phyloP scores from a whole-genome alignment of 2,888 invertebrate genomes.

The Lepidocyrtoides sp. region DNA sequence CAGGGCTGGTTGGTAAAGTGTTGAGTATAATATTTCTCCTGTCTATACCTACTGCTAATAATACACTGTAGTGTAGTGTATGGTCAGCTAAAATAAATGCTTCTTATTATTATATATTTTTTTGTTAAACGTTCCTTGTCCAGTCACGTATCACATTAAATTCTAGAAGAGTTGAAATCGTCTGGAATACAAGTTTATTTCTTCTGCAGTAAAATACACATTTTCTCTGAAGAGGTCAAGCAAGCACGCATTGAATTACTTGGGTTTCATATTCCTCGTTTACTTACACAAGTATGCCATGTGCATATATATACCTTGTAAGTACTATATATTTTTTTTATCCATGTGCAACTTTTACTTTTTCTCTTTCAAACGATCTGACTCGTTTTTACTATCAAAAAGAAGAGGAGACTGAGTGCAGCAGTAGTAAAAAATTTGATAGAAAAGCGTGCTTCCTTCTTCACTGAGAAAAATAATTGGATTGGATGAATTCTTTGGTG shows the following conservation, averaged over 20 bases:
- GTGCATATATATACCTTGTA: neutral
- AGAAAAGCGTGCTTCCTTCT: slow-evolving; percentile 49
- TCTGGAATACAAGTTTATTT: slow-evolving; percentile 65
- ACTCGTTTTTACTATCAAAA: slow-evolving; percentile 36
- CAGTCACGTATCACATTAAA: slow-evolving; percentile 74
- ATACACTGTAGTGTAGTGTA: neutral
- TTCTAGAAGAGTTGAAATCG: slow-evolving; percentile 52
- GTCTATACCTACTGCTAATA: neutral
- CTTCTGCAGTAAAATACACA: slow-evolving; percentile 68
- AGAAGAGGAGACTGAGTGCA: slow-evolving; percentile 52
- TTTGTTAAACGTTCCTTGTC: slow-evolving; percentile 50
- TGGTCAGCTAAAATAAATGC: slow-evolving; percentile 38
- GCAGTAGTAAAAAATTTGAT: slow-evolving; percentile 73
- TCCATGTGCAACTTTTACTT: neutral
- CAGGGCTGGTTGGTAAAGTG: neutral
- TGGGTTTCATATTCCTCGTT: neutral
- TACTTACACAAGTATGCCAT: neutral
- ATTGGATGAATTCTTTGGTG: slow-evolving; percentile 17
- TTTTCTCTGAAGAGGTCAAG: slow-evolving; percentile 32
- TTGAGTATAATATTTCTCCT: neutral
- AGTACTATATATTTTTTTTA: no score
- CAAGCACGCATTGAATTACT: slow-evolving; percentile 2
- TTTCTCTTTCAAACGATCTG: slow-evolving; percentile 20
- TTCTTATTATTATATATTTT: no score
- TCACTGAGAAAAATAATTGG: slow-evolving; percentile 73